Base-by-base conservation (phyloP, 2,888 invertebrate species). In the Oscheius onirici region DNA sequence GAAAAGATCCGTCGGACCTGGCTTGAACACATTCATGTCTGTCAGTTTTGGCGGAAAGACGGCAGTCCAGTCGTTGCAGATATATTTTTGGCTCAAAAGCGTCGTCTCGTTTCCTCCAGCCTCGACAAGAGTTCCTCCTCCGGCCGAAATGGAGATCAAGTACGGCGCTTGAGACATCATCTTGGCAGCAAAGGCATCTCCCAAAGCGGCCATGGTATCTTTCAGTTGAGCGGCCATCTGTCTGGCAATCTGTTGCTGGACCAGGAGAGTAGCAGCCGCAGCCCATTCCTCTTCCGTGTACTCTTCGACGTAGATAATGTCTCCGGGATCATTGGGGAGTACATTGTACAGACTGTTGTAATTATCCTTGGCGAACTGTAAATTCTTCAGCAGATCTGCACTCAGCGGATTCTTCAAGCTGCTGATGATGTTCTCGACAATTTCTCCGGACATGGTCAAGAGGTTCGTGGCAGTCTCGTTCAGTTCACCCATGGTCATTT, bases 251-350 rank as follows among this genome's bases (percentile, higher is more conserved):
- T 58, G 60, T 65, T 80, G 75, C 67, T 83, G 79, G 2, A 74
- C 72, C 40, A 81, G 69, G 44, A 66, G 58, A 1, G 79, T 80
- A 40, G 81, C 83, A 57, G 80, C 80, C n/a, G 63, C 70, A 0
- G 83, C 81, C 83, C 83, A 83, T 69, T 83, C 75, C 3, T 76
- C 78, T 52, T 70, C 66, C 5, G 79, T 79, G 72, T 80, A 80
- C 68, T 83, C 83, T 24, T 83, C 81, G 26, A 83, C 79, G 68
- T 83, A 83, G 1, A 80, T 78, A 68, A 81, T 81, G 49, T 79
- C 60, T 24, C 74, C 76, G 8, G 69, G 68, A 70, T 81, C 77
- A 20, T 46, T 54, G 17, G 83, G 81, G 1, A 83, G 71, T 6
- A 77, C 72, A 57, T 81, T 76, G 69, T 80, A 83, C 11, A 83